These are phyloP conservation scores for Propithecus deckenii DNA, from an alignment of 2,797 vertebrate species.

Conservation along the genomic window DNA sequence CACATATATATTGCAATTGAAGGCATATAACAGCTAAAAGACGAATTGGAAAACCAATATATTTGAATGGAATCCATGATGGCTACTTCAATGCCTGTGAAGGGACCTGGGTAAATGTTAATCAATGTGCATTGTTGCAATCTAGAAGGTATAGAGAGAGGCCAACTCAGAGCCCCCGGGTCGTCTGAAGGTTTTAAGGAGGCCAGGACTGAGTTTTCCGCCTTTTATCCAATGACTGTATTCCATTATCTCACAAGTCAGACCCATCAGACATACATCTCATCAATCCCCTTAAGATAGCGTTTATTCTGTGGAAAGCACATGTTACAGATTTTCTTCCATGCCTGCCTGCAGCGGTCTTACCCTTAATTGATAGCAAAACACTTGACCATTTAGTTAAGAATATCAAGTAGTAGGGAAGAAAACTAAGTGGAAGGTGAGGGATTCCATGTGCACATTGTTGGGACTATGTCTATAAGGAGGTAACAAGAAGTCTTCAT, in stretches of 20 bases:
- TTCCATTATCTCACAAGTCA: slow-evolving; percentile 1
- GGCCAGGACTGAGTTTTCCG: not conserved
- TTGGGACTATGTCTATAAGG: not conserved
- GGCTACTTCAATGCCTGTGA: not conserved
- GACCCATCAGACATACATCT: not conserved
- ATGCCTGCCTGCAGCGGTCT: not conserved
- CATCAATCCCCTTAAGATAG: not conserved
- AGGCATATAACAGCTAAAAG: not conserved
- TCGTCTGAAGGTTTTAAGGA: not conserved
- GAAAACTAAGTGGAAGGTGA: not conserved
- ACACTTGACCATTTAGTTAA: not conserved
- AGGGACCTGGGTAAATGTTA: not conserved
- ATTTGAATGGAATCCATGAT: not conserved
- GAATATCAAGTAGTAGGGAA: not conserved
- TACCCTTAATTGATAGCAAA: not conserved
- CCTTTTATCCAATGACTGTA: not conserved
- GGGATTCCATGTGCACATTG: not conserved
- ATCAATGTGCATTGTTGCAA: not conserved
- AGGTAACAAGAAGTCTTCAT: not conserved
- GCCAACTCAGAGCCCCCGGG: not conserved
- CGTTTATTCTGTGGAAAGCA: not conserved
- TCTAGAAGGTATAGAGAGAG: not conserved
- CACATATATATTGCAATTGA: not conserved
- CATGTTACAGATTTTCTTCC: not conserved
- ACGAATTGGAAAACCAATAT: not conserved